These are phyloP conservation scores for Triops cancriformis DNA, from an alignment of 1,140 invertebrate genomes.

Conservation along the genomic window DNA sequence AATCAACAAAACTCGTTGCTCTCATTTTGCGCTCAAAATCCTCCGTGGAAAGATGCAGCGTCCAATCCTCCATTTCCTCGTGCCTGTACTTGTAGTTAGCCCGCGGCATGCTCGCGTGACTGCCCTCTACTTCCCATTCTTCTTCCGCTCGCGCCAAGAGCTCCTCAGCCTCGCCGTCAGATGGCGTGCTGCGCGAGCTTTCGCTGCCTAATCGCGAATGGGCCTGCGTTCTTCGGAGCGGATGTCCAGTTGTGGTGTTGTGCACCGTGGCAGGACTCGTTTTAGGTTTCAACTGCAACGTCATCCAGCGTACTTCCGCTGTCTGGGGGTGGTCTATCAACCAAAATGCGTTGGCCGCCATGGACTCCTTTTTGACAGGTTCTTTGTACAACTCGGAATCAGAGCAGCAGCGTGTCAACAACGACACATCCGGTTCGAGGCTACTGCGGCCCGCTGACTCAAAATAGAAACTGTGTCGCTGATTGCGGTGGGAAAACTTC, in stretches of 20 bases:
- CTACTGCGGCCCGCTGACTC: neutral
- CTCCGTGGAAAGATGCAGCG: conserved; percentile 58
- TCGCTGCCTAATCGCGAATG: conserved; percentile 36
- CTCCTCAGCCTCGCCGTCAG: conserved; percentile 28
- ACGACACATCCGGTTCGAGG: neutral
- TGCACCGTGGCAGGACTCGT: neutral
- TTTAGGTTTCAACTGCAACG: conserved; percentile 16
- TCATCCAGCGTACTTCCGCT: conserved; percentile 24
- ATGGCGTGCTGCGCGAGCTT: conserved; percentile 23
- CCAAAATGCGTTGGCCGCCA: neutral
- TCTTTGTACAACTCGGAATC: conserved; percentile 31
- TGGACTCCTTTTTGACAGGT: conserved; percentile 25
- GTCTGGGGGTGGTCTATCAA: neutral
- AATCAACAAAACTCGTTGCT: conserved; percentile 19
- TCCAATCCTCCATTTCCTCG: conserved; percentile 69
- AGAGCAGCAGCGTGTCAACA: conserved; percentile 24
- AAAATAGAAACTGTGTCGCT: neutral
- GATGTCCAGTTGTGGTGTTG: conserved; percentile 34
- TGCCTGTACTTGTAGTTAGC: conserved; percentile 59
- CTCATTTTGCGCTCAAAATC: conserved; percentile 38
- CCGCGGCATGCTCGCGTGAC: conserved; percentile 26
- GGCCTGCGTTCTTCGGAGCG: conserved; percentile 40
- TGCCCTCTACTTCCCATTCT: conserved; percentile 37
- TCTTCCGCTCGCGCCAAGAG: conserved; percentile 44
- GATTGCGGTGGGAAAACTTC: neutral